Evolutionary conservation across 2,797 vertebrate genomes (phyloP).

Genomic region (Naso thynnoides): DNA sequence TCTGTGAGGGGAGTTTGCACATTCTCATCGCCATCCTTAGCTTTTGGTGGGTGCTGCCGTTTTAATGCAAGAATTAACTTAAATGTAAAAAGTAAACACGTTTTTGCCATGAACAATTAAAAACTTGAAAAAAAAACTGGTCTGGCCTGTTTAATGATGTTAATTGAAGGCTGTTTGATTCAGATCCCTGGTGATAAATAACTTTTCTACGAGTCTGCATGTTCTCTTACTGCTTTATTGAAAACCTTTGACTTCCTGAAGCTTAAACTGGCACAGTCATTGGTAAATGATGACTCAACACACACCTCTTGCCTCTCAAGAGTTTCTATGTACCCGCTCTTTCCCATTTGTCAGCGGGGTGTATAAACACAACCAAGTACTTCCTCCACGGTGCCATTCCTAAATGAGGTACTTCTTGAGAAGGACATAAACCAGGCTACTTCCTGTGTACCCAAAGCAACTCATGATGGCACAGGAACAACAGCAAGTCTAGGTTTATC

Average conservation of each 20-base stretch:
- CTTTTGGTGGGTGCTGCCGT: too few relatives aligned
- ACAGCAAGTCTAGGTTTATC: conserved; percentile 60
- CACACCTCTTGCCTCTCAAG: conserved; percentile 14
- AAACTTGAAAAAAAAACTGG: too few relatives aligned
- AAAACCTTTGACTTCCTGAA: conserved; percentile 28
- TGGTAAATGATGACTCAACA: conserved; percentile 42
- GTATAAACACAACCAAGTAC: conserved; percentile 68
- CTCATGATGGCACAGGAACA: conserved; percentile 53
- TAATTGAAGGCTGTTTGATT: background rate
- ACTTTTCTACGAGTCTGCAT: background rate
- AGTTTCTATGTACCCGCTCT: conserved; percentile 23
- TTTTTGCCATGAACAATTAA: background rate
- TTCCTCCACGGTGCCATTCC: conserved; percentile 65
- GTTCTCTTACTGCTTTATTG: conserved; percentile 10
- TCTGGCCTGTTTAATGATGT: background rate
- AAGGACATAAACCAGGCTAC: conserved; percentile 66
- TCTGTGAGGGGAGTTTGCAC: too few relatives aligned
- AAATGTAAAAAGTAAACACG: too few relatives aligned
- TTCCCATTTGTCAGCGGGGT: conserved; percentile 52
- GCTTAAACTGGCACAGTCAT: conserved; percentile 28
- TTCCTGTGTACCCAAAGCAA: conserved; percentile 57
- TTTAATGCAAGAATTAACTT: too few relatives aligned
- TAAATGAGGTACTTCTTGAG: conserved; percentile 31
- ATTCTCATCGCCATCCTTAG: too few relatives aligned
- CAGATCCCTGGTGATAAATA: background rate